A percentile compares a stretch with the other conserved stretches of the same genome.
Conservation (phyloP, 2,797 vertebrate species). For the Spinibarbus caldwelli region DNA sequence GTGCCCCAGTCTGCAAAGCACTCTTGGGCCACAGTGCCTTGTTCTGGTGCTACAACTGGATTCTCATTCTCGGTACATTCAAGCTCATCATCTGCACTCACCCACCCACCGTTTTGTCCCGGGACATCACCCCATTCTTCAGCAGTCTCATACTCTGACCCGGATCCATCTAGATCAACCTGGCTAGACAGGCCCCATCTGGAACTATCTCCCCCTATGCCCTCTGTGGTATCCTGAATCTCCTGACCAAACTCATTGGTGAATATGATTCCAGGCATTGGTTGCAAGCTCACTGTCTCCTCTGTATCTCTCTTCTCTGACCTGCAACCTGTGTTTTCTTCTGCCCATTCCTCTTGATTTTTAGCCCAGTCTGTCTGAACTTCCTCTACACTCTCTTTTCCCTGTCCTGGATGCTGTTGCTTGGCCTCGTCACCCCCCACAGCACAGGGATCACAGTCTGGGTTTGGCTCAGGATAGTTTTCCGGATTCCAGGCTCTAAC, state of each 20-base stretch:
- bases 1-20: constrained; percentile 34
- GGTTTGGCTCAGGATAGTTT: constrained; percentile 68
- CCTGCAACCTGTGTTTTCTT: constrained; percentile 32
- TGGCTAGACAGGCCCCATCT: constrained; percentile 57
- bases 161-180: constrained; percentile 72
- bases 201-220: constrained; percentile 31
- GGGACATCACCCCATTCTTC: constrained; percentile 75
- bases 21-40: constrained; percentile 37
- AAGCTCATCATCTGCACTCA: constrained; percentile 70
- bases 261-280: constrained; percentile 77
- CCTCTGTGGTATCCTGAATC: constrained; percentile 66
- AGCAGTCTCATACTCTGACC: constrained; percentile 75
- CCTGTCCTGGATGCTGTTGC: constrained; percentile 43
- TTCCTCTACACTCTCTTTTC: constrained; percentile 42
- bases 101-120: constrained; percentile 70
- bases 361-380: constrained; percentile 48
- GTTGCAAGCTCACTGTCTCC: constrained; percentile 53
- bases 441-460: constrained; percentile 67
- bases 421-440: constrained; percentile 51
- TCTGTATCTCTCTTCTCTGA: constrained; percentile 39
- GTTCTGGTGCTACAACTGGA: constrained; percentile 26
- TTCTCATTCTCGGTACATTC: constrained; percentile 44
- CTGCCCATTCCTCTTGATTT: constrained; percentile 47
- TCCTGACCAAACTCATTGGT: constrained; percentile 76
- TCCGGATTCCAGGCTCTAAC: constrained; percentile 75